Conservation (phyloP, 2,888 invertebrate genomes). For the Brenthis daphne region DNA sequence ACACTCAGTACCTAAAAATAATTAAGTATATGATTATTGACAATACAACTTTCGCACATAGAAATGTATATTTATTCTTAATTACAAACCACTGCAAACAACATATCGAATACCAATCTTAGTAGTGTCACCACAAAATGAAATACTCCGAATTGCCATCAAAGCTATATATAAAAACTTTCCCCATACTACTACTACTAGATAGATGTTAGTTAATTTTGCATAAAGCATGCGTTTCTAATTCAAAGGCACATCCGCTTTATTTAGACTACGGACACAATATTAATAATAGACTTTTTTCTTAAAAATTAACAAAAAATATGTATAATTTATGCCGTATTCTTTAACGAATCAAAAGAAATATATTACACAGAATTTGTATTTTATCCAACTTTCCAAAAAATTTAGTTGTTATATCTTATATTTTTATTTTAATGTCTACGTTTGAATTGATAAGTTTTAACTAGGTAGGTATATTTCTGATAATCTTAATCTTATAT, state of each 20-base stretch:
- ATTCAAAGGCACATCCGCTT: constrained; percentile 50
- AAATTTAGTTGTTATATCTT: too few species aligned
- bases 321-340: too few species aligned
- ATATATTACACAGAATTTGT: too few species aligned
- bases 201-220: constrained; percentile 54
- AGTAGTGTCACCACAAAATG: constrained; percentile 49
- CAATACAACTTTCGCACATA: not conserved
- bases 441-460: too few species aligned
- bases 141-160: constrained; percentile 43
- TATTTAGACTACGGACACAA: constrained; percentile 17
- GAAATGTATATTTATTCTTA: constrained; percentile 4
- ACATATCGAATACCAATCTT: constrained; percentile 47
- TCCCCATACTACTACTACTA: constrained; percentile 51
- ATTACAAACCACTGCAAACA: constrained; percentile 53
- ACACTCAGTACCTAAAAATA: constrained; percentile 35
- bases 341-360: too few species aligned
- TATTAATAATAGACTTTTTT: not conserved
- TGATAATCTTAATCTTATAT: too few species aligned
- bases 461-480: too few species aligned
- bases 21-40: constrained; percentile 1
- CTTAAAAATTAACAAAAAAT: too few species aligned
- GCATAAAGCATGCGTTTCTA: constrained; percentile 54
- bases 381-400: too few species aligned
- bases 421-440: too few species aligned
- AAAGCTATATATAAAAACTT: constrained; percentile 62